Percentiles rank a stretch among this genome's conserved stretches.
phyloP scores from a whole-genome alignment of 1,140 invertebrate genomes.

The Rhopalosiphum padi region DNA sequence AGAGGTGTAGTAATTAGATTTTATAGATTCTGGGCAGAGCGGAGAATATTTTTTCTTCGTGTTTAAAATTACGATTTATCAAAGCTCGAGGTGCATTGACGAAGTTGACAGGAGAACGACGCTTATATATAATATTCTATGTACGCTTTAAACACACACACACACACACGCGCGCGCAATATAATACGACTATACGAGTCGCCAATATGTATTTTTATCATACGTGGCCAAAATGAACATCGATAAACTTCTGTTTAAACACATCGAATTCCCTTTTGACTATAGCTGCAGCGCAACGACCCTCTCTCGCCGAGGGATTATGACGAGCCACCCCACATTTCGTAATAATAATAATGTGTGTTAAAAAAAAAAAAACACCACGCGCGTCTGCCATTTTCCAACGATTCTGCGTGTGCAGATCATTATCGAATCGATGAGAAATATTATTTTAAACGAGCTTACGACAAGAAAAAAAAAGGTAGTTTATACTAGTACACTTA shows the following conservation, averaged over 20 bases:
- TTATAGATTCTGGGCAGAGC: not conserved
- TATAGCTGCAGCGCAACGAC: not conserved
- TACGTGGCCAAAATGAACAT: not conserved
- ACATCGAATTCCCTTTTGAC: constrained; percentile 29
- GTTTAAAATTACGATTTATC: not conserved
- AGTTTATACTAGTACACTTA: not conserved
- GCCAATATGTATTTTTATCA: not conserved
- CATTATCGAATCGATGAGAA: constrained; percentile 29
- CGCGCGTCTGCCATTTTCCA: not conserved
- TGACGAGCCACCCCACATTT: constrained; percentile 17
- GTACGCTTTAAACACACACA: not conserved
- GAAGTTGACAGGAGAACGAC: not conserved
- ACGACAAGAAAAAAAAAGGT: not conserved
- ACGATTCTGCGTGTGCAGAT: not conserved
- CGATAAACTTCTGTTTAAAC: constrained; percentile 39
- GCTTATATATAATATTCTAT: not conserved
- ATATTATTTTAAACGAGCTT: constrained; percentile 25
- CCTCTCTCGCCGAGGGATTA: constrained; percentile 28
- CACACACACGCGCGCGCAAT: not conserved
- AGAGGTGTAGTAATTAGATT: not conserved
- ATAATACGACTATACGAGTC: not conserved
- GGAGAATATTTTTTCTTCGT: not conserved
- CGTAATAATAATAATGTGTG: not conserved
- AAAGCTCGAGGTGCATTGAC: not conserved
- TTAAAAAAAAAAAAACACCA: not conserved